phyloP scores from a whole-genome alignment of 1,140 invertebrate genomes.

The Drosophila bocqueti region DNA sequence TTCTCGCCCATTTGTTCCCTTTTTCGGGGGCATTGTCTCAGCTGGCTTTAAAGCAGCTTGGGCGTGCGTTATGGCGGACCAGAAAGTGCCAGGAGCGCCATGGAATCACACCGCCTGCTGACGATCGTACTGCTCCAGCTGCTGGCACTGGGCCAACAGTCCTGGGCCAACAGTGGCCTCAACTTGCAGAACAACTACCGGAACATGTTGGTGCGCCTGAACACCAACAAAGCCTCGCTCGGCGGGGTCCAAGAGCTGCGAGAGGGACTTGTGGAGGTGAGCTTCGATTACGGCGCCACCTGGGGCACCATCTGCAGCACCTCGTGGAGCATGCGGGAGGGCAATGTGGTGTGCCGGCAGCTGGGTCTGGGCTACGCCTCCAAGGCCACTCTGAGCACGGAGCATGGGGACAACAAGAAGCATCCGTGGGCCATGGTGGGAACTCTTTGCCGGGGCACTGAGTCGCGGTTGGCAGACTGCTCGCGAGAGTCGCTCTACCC shows the following conservation, averaged over 20 bases:
- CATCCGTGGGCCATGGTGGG: constrained; percentile 88
- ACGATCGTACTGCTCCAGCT: constrained; percentile 21
- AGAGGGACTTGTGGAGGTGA: constrained; percentile 86
- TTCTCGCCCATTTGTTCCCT: constrained; percentile 52
- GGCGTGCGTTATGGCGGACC: neutral
- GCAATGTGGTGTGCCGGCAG: constrained; percentile 92
- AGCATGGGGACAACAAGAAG: constrained; percentile 88
- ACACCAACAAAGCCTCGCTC: constrained; percentile 10
- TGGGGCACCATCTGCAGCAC: constrained; percentile 96
- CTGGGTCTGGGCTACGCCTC: constrained; percentile 91
- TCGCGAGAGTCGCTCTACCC: constrained; percentile 86
- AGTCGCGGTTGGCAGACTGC: constrained; percentile 89
- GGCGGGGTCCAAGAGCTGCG: constrained; percentile 15
- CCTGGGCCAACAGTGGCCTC: constrained; percentile 28
- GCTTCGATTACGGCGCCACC: constrained; percentile 85
- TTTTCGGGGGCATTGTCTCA: constrained; percentile 29
- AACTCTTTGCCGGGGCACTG: constrained; percentile 91
- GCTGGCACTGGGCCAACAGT: neutral
- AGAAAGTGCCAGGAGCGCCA: constrained; percentile 21
- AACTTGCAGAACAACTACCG: constrained; percentile 67
- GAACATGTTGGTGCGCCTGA: constrained; percentile 69
- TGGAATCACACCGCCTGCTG: constrained; percentile 36
- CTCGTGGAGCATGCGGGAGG: constrained; percentile 94
- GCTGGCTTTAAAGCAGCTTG: constrained; percentile 59
- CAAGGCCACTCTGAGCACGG: constrained; percentile 87